phyloP scores from a whole-genome alignment of 2,888 invertebrate genomes.

The Temnothorax unifasciatus region DNA sequence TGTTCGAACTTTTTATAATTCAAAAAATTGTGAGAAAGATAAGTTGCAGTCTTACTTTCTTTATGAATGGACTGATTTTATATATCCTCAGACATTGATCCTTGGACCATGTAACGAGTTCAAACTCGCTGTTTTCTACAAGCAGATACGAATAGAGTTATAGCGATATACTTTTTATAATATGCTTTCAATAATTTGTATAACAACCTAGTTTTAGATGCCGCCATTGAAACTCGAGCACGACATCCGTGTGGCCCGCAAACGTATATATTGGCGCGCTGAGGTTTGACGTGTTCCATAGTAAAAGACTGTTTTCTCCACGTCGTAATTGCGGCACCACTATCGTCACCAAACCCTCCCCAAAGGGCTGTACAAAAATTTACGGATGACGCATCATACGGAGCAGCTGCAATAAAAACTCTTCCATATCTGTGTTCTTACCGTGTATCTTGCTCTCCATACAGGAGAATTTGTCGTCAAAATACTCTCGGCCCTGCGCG shows the following conservation, averaged over 20 bases:
- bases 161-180: not conserved
- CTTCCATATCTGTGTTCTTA: constrained; percentile 76
- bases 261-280: constrained; percentile 95
- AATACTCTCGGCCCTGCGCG: constrained; percentile 93
- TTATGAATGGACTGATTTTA: constrained; percentile 94
- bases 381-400: constrained; percentile 26
- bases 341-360: constrained; percentile 96
- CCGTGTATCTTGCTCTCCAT: constrained; percentile 97
- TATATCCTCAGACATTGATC: constrained; percentile 97
- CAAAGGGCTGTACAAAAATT: constrained; percentile 91
- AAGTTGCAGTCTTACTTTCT: constrained; percentile 88
- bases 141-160: constrained; percentile 33
- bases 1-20: constrained; percentile 50
- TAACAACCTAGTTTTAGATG: constrained; percentile 87
- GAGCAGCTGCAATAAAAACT: not conserved
- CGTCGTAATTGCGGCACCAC: constrained; percentile 96
- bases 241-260: constrained; percentile 97
- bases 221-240: constrained; percentile 98
- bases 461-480: constrained; percentile 95
- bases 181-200: not conserved
- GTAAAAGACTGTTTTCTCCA: constrained; percentile 93
- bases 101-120: constrained; percentile 97
- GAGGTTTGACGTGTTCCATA: constrained; percentile 92
- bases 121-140: constrained; percentile 90
- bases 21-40: not conserved